A percentile compares a stretch with the other conserved stretches of the same genome.
These are phyloP conservation scores for Caiman crocodilus DNA, from an alignment of 2,797 vertebrate species.

Conservation along the genomic window DNA sequence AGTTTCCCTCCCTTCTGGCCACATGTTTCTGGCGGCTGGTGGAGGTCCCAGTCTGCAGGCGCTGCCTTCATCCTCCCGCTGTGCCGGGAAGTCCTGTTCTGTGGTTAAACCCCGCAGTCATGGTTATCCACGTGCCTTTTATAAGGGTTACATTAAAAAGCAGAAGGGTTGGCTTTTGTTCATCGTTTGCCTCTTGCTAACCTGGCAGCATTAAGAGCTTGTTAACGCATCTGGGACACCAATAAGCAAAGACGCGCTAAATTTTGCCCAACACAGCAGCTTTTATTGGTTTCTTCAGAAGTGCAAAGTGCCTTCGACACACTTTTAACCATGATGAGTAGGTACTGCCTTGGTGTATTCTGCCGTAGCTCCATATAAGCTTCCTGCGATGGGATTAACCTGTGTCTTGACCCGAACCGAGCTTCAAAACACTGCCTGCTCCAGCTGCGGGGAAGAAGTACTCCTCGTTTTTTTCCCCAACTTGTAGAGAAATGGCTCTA, in stretches of 20 bases:
- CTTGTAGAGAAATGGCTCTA: not conserved
- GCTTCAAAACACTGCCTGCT: not conserved
- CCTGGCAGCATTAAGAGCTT: conserved; percentile 4
- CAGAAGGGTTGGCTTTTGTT: not conserved
- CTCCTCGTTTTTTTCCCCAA: not conserved
- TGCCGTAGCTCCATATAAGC: not conserved
- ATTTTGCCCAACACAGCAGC: not conserved
- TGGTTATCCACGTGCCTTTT: conserved; percentile 33
- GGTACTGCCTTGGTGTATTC: not conserved
- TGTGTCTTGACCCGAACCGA: not conserved
- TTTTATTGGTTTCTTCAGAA: not conserved
- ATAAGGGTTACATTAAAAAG: conserved; percentile 42
- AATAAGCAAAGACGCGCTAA: not conserved
- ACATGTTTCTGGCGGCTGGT: not conserved
- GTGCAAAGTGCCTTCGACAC: not conserved
- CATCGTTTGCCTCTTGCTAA: not conserved
- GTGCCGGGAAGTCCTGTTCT: conserved; percentile 31
- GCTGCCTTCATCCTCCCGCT: not conserved
- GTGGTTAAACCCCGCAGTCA: conserved; percentile 51
- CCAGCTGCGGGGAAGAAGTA: not conserved
- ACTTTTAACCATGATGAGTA: not conserved
- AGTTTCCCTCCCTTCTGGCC: too few species aligned
- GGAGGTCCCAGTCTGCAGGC: not conserved
- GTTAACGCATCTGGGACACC: not conserved
- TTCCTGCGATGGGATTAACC: not conserved